A percentile compares a stretch with the other conserved stretches of the same genome.
These are phyloP conservation scores for Urocynchramus pylzowi DNA, from an alignment of 2,113 vertebrate genomes.

Conservation along the genomic window DNA sequence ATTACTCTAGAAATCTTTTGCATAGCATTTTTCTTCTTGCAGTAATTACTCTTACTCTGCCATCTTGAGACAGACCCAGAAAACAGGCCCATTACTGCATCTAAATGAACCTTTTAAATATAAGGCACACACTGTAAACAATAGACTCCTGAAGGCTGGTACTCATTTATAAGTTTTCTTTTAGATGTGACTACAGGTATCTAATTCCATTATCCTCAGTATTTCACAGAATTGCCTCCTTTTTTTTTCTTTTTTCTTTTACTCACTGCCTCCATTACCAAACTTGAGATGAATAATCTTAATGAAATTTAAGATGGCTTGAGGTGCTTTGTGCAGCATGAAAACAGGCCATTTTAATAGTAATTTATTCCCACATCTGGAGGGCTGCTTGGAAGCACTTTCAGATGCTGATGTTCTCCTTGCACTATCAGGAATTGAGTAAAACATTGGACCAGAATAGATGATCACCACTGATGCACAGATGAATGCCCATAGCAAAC, in stretches of 20 bases:
- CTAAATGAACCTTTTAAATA: conserved; percentile 43
- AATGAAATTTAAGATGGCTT: background rate
- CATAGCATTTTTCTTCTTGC: conserved; percentile 26
- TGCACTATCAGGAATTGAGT: background rate
- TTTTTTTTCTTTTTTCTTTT: background rate
- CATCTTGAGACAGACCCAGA: conserved; percentile 45
- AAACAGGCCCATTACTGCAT: conserved; percentile 16
- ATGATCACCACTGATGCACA: background rate
- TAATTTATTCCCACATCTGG: conserved; percentile 34
- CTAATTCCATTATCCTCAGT: background rate
- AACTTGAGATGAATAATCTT: background rate
- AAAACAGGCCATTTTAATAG: background rate
- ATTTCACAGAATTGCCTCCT: background rate
- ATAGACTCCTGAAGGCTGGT: background rate
- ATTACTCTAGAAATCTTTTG: conserved; percentile 44
- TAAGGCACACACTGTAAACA: background rate
- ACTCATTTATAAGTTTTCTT: conserved; percentile 11
- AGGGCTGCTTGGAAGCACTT: background rate
- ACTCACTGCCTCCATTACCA: background rate
- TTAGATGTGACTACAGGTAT: conserved; percentile 5
- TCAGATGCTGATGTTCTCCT: background rate
- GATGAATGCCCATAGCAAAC: conserved; percentile 35
- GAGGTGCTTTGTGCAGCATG: background rate
- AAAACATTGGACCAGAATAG: background rate
- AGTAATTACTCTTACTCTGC: conserved; percentile 42